phyloP scores from a whole-genome alignment of 2,797 vertebrate genomes.

The Mus spretus region DNA sequence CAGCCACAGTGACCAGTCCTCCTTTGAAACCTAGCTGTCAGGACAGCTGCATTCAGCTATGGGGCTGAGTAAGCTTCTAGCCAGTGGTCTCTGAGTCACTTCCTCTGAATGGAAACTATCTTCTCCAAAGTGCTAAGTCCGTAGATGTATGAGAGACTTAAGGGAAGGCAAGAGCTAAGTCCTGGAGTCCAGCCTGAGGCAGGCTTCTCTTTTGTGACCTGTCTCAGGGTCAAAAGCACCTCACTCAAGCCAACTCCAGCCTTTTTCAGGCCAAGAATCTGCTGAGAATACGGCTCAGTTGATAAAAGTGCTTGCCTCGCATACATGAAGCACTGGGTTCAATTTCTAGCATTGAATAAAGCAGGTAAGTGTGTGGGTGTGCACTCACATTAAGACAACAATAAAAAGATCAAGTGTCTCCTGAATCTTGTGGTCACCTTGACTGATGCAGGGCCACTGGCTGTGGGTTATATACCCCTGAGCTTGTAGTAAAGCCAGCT shows the following conservation, averaged over 20 bases:
- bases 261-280: not conserved
- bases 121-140: no score
- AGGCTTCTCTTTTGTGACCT: not conserved
- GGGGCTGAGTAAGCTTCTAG: not conserved
- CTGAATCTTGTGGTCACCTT: not conserved
- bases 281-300: not conserved
- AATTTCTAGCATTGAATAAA: not conserved
- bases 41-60: not conserved
- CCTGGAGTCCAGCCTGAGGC: not conserved
- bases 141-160: not conserved
- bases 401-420: not conserved
- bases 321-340: not conserved
- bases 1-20: not conserved
- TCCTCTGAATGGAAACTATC: not conserved
- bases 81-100: not conserved
- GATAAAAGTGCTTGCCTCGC: not conserved
- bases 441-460: not conserved
- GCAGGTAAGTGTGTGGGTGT: no score
- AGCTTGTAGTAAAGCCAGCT: not conserved
- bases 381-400: not conserved
- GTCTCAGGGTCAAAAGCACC: not conserved
- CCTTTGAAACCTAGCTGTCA: not conserved
- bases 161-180: not conserved
- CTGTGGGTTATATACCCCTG: not conserved
- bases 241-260: not conserved